Evolutionary conservation across 2,797 vertebrate species (phyloP), one percentile per base, ranked within the genome.

Genomic region (Coregonus suidteri): DNA sequence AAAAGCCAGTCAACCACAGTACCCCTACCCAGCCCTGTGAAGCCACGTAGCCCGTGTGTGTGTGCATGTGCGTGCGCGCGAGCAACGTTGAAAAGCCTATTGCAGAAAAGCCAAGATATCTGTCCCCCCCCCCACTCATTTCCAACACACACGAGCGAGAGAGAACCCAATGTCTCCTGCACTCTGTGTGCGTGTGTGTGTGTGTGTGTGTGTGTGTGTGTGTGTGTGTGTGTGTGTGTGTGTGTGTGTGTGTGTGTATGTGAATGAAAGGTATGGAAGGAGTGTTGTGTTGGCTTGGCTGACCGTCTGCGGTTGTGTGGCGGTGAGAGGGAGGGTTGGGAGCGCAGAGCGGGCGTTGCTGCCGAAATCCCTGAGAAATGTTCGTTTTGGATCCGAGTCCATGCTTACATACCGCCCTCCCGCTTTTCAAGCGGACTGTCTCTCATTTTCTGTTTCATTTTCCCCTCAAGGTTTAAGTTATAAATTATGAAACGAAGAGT

Each of bases 321-420:
- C 87, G 90, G 92, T 90, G 89, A 92, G 83, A 91, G 91, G 87
- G 87, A 88, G 88, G 87, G 89, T 89, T 89, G 91, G 90, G 88
- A 89, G 87, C 87, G 90, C 88, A 87, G 88, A 91, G 91, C 91
- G 91, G 92, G 94, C 91, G 93, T 93, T 93, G 91, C 93, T 93
- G 93, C 91, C 91, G 92, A 94, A 94, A 93, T 95, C 94, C 91
- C 94, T 93, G 91, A 94, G 93, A 95, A 95, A 95, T 95, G 93
- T 95, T 95, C 94, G 87, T 94, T 94, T 95, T 95, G 94, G 94
- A 95, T 90, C 92, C 64, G 82, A 93, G 89, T 92, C 90, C 88
- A 82, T 93, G 90, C 94, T 94, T 93, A 93, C 93, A 94, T 93
- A 93, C 93, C 93, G 91, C 91, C 89, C 92, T 94, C 91, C 90